Percentiles rank a stretch among this genome's conserved stretches.
Conservation (phyloP, 2,113 vertebrate genomes). For the Hippocampus comes region DNA sequence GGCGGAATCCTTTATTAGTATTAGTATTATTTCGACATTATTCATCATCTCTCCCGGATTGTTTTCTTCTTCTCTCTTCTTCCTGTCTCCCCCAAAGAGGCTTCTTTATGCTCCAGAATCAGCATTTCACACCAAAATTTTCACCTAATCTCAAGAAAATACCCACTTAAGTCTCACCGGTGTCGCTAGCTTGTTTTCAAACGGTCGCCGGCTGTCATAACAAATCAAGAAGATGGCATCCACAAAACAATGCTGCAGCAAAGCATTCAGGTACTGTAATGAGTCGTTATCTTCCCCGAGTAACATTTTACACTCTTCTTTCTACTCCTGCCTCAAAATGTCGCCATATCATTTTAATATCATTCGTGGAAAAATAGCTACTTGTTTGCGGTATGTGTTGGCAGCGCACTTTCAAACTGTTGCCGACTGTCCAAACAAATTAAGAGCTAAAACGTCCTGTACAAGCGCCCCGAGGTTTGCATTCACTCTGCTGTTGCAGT, state of each 20-base stretch:
- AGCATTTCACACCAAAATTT: neutral
- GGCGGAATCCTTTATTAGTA: slow-evolving; percentile 8
- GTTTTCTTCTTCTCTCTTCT: slow-evolving; percentile 1
- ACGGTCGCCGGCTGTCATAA: neutral
- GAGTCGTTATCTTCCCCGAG: neutral
- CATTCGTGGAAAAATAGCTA: no score
- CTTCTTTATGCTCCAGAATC: neutral
- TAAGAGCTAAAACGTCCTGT: neutral
- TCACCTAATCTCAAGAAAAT: neutral
- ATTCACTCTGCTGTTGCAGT: neutral
- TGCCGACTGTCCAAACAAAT: neutral
- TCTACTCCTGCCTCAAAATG: neutral
- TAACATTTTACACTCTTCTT: neutral
- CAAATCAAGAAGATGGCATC: neutral
- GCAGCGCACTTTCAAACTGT: neutral
- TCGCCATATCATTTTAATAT: neutral
- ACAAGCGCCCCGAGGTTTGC: neutral
- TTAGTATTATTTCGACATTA: slow-evolving; percentile 4
- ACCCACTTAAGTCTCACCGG: neutral
- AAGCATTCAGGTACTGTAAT: neutral
- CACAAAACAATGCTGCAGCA: neutral
- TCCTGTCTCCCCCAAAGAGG: neutral
- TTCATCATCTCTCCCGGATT: slow-evolving; percentile 9
- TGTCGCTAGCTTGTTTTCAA: neutral
- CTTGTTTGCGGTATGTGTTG: no score